Conservation (phyloP, 2,797 vertebrate species). For the Oophaga sylvatica region DNA sequence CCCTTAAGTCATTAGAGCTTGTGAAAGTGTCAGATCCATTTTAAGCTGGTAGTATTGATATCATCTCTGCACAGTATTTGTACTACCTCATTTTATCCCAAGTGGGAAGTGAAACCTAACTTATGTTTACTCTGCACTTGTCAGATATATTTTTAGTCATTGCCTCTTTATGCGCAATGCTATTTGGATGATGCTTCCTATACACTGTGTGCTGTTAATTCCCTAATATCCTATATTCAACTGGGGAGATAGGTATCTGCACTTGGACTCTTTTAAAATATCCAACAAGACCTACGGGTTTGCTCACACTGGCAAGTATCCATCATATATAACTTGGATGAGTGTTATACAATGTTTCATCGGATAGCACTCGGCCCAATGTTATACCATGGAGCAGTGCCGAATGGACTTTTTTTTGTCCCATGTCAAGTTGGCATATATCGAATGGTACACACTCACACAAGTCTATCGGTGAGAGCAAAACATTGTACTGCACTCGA, state of each 20-base stretch:
- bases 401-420: no score
- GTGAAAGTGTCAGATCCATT: slow-evolving; percentile 21
- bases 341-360: no score
- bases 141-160: slow-evolving; percentile 26
- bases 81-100: slow-evolving; percentile 20
- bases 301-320: no score
- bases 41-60: slow-evolving; percentile 11
- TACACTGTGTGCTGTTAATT: background rate
- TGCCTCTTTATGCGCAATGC: background rate
- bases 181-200: slow-evolving; percentile 1
- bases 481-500: no score
- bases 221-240: background rate
- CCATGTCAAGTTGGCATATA: no score
- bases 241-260: background rate
- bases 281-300: no score
- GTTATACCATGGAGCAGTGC: no score
- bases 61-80: slow-evolving; percentile 15
- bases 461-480: no score
- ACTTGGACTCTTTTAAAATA: no score
- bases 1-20: background rate
- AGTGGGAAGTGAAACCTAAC: slow-evolving; percentile 13
- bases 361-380: no score
- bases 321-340: no score
- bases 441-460: no score
- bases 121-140: slow-evolving; percentile 32